Evolutionary conservation across 2,113 vertebrate genomes (phyloP), one percentile per base, ranked within the genome.

Genomic region (Hemichromis elongatus): DNA sequence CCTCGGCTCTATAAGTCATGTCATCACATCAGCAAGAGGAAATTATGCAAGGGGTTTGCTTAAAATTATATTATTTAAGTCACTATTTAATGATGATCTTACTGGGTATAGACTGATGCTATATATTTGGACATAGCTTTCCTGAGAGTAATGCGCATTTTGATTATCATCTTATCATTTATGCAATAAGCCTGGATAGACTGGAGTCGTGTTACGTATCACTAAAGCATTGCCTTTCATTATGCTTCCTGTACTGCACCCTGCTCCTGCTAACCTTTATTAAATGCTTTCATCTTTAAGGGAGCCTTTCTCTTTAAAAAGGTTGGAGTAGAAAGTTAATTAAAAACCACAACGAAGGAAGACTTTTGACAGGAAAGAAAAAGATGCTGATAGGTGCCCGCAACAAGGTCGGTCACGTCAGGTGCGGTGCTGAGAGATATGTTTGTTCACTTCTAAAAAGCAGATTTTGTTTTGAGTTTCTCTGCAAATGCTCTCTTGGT

Each of bases 1-100:
- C 52, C 21, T 45, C 47, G 12, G 81, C 77, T 70, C 55, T 78
- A 84, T 82, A 89, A 87, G 80, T 93, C 87, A 84, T 86, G 80
- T 86, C 84, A 84, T 81, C 57, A 68, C 42, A 82, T 83, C 89
- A 53, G 63, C 47, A 35, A 52, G 11, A 16, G 57, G 26, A 50
- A 61, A 92, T 57, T 68, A 77, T 75, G 66, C 54, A 84, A 86
- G 85, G 52, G 52, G 47, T 73, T 82, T 86, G 61, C 73, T 84
- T 24, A 73, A 89, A 86, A 86, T 30, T 28, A 78, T 30, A 13
- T 40, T 85, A 66, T 81, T 88, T 24, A 73, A 66, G 53, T 68
- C 81, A 75, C 33, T 33, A 35, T 53, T 80, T 80, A 82, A 66
- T 86, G 82, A 94, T 75, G 56, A 89, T 50, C 88, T 79, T 50